These are phyloP conservation scores for Cataglyphis hispanica DNA, from an alignment of 1,140 invertebrate genomes.

Conservation along the genomic window DNA sequence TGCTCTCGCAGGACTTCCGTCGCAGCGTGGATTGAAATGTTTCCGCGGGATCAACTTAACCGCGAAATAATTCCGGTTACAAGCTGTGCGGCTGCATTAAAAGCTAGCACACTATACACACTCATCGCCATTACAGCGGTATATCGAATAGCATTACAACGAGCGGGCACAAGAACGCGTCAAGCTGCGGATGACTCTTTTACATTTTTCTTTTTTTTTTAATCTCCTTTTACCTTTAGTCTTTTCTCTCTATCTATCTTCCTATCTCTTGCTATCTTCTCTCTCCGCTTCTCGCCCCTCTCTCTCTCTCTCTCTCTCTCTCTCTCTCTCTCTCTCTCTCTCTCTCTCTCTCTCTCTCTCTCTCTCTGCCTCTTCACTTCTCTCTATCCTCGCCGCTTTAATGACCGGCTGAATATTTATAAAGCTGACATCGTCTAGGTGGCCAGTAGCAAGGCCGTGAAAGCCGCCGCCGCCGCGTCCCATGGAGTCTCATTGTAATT, in stretches of 20 bases:
- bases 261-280: neutral
- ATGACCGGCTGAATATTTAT: conserved; percentile 86
- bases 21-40: conserved; percentile 54
- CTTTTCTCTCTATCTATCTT: conserved; percentile 43
- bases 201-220: conserved; percentile 48
- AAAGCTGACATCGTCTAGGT: conserved; percentile 81
- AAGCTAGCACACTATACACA: conserved; percentile 31
- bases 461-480: conserved; percentile 81
- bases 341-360: conserved; percentile 10
- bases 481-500: conserved; percentile 86
- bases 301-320: conserved; percentile 12
- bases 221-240: neutral
- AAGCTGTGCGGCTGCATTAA: conserved; percentile 45
- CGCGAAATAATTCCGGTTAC: conserved; percentile 43
- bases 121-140: conserved; percentile 44
- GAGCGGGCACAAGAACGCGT: conserved; percentile 70
- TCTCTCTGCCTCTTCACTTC: conserved; percentile 32
- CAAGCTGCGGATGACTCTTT: conserved; percentile 70
- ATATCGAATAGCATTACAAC: conserved; percentile 77
- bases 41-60: conserved; percentile 55
- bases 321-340: conserved; percentile 20
- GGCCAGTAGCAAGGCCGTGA: conserved; percentile 81
- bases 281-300: conserved; percentile 15
- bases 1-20: conserved; percentile 40
- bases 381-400: conserved; percentile 76